phyloP scores from a whole-genome alignment of 2,888 invertebrate genomes.

The Phymatocera aterrima region DNA sequence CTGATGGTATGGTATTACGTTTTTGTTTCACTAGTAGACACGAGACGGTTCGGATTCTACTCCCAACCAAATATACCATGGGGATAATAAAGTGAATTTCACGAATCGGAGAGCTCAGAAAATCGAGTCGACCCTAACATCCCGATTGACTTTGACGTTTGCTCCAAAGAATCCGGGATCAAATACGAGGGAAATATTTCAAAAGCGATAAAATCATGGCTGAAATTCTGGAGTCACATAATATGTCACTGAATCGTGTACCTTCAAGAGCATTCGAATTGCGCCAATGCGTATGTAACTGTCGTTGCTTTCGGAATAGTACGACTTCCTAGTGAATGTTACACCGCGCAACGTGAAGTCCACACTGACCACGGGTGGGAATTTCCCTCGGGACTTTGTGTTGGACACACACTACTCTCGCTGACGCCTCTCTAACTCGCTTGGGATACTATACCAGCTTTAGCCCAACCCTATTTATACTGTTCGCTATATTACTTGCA shows the following conservation, averaged over 20 bases:
- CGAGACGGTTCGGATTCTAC: not conserved
- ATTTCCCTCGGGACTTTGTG: conserved; percentile 63
- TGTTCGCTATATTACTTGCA: conserved; percentile 28
- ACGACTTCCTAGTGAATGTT: conserved; percentile 23
- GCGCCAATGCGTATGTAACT: not conserved
- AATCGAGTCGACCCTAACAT: conserved; percentile 37
- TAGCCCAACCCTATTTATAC: conserved; percentile 33
- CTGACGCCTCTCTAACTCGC: conserved; percentile 6
- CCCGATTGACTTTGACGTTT: conserved; percentile 20
- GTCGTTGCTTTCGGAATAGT: conserved; percentile 1
- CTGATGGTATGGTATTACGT: conserved; percentile 3
- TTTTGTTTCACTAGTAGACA: not conserved
- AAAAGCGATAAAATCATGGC: not conserved
- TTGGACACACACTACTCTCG: not conserved
- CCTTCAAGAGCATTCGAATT: conserved; percentile 7
- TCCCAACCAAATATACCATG: not conserved
- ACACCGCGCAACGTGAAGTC: not conserved
- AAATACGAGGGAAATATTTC: conserved; percentile 22
- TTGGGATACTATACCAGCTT: not conserved
- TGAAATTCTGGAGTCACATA: conserved; percentile 12
- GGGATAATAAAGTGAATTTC: conserved; percentile 33
- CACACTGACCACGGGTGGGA: conserved; percentile 62
- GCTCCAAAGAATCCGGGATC: not conserved
- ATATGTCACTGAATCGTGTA: not conserved
- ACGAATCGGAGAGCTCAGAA: not conserved